Base-by-base conservation (phyloP, 2,888 invertebrate species). In the Altica lythri region DNA sequence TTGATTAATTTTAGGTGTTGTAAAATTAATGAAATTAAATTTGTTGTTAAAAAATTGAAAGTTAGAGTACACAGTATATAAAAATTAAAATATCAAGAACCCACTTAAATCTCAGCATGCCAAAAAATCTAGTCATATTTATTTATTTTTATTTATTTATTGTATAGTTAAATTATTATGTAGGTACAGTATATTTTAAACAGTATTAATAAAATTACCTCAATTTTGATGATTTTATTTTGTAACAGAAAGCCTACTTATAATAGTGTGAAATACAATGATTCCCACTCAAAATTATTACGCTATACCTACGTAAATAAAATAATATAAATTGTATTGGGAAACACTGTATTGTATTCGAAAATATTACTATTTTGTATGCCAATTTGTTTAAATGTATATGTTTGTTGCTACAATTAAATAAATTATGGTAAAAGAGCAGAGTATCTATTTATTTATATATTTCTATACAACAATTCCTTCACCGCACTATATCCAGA, bases 341-440 rank as follows among this genome's bases (percentile, higher is more conserved):
- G 43, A 38, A 27, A 49, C 30, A 22, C 37, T 53, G 40, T 53
- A 42, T 49, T 46, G 50, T 49, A 43, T 18, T 46, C 14, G 32
- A 37, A 35, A 46, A 40, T 19, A 34, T 42, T 46, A 46, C 40
- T 51, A 50, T 59, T 59, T 59, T 59, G 48, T 53, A 57, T 46
- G 49, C 53, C 52, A 50, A 52, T 40, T 53, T 55, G 50, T 57
- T 55, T 48, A 30, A 34, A 45, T 52, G 42, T 58, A 53, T 50
- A 55, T 50, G 51, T 60, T 57, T 55, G 60, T 60, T 57, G 60
- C 57, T 55, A 43, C 27, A 55, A 57, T 54, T n/a, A 57, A 59
- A 59, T 59, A 56, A 51, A 59, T 52, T 51, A 51, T 32, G 22
- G 18, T 46, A 40, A 51, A n/a, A n/a, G n/a, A 47, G 42, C 29